Conservation (phyloP, 2,888 invertebrate species). For the Drosophila mulleri region DNA sequence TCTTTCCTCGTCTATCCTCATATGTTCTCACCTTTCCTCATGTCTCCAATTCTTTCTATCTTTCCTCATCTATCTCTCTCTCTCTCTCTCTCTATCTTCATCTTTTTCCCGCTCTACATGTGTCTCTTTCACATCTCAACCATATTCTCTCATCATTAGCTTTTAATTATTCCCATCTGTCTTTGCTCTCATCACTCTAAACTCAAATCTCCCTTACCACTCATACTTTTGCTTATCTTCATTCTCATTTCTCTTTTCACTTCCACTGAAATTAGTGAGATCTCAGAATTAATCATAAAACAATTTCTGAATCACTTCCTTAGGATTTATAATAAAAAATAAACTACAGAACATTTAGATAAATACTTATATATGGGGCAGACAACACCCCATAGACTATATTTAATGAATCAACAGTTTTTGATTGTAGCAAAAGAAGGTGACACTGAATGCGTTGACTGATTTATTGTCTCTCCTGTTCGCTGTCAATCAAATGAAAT, state of each 20-base stretch:
- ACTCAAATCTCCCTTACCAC: no score
- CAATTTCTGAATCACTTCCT: neutral
- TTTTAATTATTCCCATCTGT: no score
- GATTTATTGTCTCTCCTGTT: conserved; percentile 34
- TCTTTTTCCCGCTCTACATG: neutral
- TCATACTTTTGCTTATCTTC: no score
- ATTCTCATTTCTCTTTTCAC: neutral
- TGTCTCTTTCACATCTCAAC: no score
- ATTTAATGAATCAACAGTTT: neutral
- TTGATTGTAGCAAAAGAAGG: conserved; percentile 7
- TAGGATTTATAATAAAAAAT: neutral
- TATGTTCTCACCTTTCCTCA: neutral
- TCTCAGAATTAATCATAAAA: neutral
- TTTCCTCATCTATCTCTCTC: neutral
- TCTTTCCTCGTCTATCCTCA: neutral
- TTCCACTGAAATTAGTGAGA: neutral
- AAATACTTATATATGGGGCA: neutral
- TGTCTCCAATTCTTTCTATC: neutral
- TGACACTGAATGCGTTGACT: conserved; percentile 26
- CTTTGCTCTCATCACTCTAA: no score
- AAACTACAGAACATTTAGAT: neutral
- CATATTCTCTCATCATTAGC: no score
- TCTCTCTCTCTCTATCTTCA: neutral
- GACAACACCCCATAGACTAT: neutral
- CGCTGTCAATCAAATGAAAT: conserved; percentile 38